Base-by-base conservation (phyloP, 2,888 invertebrate species). In the Dynastes hyllus region DNA sequence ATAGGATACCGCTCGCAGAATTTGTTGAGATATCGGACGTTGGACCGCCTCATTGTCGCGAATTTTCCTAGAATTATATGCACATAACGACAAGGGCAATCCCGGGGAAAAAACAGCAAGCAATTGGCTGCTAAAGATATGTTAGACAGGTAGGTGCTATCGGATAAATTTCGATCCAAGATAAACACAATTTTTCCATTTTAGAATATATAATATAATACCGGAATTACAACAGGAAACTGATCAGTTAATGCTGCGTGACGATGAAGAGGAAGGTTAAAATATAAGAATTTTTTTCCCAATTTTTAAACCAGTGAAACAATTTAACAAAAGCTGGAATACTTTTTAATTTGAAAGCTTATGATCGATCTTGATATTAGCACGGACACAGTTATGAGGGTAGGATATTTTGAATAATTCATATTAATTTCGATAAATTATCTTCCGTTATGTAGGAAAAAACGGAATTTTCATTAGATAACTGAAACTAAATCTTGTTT, bases 71-170 rank as follows among this genome's bases (percentile, higher is more conserved):
- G 88, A 91, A 80, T 93, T n/a, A n/a, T n/a, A n/a, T 91, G 32
- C 89, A 89, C 61, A 91, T 92, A 85, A 86, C 84, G 82, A 92
- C 93, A 78, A 85, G 87, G 82, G 92, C 92, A 78, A 90, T 90
- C 40, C 91, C 92, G 67, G 90, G 90, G 93, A 94, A 94, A 86
- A 93, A 93, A 86, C 90, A 91, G 93, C 94, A 92, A 93, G 76
- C 94, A 94, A 84, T 87, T 90, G 45, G 93, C 92, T 58, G 93
- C 94, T 1, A 87, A 88, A 81, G 89, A 89, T 51, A 88, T 89
- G 88, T 69, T 88, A 45, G 86, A 87, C 13, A 87, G 85, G 86
- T 86, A 84, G 27, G 77, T 81, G 8, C 27, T 32, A 2, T 61
- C 8, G 45, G 3, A 58, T 73, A 50, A 16, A 40, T 63, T 45